Evolutionary conservation across 2,797 vertebrate genomes (phyloP), one percentile per base, ranked within the genome.

Genomic region (Anas georgica): DNA sequence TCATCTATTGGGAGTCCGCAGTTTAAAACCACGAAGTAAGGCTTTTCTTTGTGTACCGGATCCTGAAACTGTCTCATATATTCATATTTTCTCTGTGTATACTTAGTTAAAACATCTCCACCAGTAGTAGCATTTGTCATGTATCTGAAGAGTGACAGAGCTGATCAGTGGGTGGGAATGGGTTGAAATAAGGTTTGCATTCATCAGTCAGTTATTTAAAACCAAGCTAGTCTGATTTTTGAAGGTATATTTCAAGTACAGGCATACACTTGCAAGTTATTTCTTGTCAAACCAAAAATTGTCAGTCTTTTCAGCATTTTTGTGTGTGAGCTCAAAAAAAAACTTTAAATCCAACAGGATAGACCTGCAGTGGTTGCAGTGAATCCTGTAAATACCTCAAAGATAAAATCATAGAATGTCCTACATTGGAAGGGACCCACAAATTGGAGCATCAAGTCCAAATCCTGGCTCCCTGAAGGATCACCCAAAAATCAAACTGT

Each of bases 21-120:
- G 33, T 97, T 98, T 87, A 97, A 98, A 84, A 97, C 95, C 46
- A 95, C 59, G 43, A 91, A 97, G 99, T 99, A 97, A 98, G 98
- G 92, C 33, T 86, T 78, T 75, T 48, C 23, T 31, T 31, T 87
- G 11, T 73, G 3, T 73, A 78, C 52, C 72, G 50, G 15, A 48
- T 83, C 39, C 50, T 82, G n/a, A 54, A 89, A 31, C 17, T 2
- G 1, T 82, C n/a, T 80, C 45, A 86, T 41, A 26, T 52, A 48
- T 8, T 64, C n/a, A n/a, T 10, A 35, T 15, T 73, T 81, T 73
- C 14, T 29, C 26, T 68, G 7, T 43, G 5, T 62, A 6, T 2
- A 54, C 74, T 66, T 79, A 3, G 7, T 46, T 90, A 86, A 67
- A 80, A 74, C 20, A 7, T 68, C 48, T 56, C 11, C 26, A 31